Evolutionary conservation across 2,113 vertebrate species (phyloP).

Genomic region (Amazona guildingii): DNA sequence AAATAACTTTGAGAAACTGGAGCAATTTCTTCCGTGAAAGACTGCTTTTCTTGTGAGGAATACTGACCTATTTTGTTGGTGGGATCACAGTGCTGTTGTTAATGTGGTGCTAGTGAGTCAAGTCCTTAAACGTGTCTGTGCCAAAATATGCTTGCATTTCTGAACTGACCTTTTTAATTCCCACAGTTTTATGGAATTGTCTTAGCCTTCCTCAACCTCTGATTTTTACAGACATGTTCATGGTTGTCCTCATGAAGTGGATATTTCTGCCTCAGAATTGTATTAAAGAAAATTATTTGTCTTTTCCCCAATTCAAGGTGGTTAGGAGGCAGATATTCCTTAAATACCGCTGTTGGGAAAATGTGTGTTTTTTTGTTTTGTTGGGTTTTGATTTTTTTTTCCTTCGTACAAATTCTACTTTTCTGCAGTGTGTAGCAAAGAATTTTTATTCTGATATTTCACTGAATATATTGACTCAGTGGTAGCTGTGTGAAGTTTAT

Average conservation of each 20-base stretch:
- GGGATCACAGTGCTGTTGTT: background rate
- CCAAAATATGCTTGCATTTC: background rate
- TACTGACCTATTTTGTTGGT: background rate
- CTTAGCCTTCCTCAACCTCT: background rate
- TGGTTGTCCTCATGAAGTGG: background rate
- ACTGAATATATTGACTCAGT: background rate
- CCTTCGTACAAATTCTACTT: background rate
- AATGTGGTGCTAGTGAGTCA: background rate
- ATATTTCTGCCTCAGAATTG: background rate
- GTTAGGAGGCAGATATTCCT: background rate
- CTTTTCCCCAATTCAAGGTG: background rate
- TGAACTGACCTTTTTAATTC: background rate
- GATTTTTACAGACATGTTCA: background rate
- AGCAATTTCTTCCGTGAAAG: background rate
- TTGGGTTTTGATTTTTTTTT: background rate
- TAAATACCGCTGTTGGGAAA: background rate
- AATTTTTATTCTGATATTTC: background rate
- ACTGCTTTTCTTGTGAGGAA: background rate
- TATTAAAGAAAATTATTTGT: background rate
- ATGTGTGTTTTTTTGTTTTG: background rate
- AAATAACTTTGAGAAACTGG: background rate
- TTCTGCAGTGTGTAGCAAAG: background rate
- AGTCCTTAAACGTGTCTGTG: background rate
- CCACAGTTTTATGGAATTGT: background rate
- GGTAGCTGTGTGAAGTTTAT: background rate